Evolutionary conservation across 2,113 vertebrate species (phyloP).

Genomic region (Rhodinocichla rosea): DNA sequence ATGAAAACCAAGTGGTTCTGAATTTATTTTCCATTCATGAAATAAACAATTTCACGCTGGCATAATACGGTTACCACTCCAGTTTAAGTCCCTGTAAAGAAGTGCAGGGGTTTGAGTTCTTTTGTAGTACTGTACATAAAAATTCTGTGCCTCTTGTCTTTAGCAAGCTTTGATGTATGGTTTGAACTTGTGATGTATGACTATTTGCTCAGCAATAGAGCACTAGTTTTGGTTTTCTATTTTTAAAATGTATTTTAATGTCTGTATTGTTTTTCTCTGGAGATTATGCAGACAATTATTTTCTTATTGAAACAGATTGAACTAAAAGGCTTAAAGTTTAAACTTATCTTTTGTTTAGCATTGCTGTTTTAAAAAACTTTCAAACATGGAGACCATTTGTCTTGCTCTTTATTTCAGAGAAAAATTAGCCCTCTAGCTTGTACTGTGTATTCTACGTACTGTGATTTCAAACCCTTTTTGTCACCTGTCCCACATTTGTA

Average conservation of each 20-base stretch:
- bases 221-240: neutral
- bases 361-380: neutral
- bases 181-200: neutral
- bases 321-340: neutral
- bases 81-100: neutral
- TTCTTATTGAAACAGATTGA: neutral
- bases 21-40: conserved; percentile 5
- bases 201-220: neutral
- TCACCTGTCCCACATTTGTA: neutral
- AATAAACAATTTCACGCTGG: neutral
- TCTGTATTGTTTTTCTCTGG: neutral
- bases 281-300: neutral
- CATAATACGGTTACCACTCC: neutral
- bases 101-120: neutral
- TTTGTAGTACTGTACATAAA: neutral
- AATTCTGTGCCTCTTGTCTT: neutral
- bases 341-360: neutral
- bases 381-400: neutral
- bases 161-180: neutral
- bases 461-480: neutral
- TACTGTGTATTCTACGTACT: neutral
- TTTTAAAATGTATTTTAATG: neutral
- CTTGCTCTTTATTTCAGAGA: neutral
- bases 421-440: neutral
- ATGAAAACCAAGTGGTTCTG: neutral